Conservation (phyloP, 2,888 invertebrate genomes). For the Pterostichus niger region DNA sequence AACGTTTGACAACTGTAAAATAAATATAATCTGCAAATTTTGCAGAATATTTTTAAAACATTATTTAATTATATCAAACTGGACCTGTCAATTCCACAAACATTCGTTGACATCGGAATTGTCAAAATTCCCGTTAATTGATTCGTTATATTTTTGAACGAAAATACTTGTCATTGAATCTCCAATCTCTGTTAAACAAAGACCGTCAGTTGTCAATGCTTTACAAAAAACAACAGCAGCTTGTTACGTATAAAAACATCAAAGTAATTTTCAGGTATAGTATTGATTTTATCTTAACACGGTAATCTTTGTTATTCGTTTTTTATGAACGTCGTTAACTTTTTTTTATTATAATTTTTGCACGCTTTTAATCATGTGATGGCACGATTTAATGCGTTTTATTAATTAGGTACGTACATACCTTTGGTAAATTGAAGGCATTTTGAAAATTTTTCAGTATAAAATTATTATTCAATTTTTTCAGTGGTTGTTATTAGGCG, state of each 20-base stretch:
- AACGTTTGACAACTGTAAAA: too few species aligned
- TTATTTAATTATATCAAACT: too few species aligned
- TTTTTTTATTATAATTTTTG: constrained; percentile 7
- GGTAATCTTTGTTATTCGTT: not conserved
- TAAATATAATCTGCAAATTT: too few species aligned
- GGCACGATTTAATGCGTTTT: constrained; percentile 7
- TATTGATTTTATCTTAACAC: constrained; percentile 40
- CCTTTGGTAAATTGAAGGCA: constrained; percentile 8
- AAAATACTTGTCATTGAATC: constrained; percentile 1
- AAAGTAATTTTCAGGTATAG: constrained; percentile 23
- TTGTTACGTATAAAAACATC: constrained; percentile 4
- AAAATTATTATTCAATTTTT: not conserved
- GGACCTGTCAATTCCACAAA: not conserved
- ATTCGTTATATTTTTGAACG: not conserved
- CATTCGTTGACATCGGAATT: not conserved
- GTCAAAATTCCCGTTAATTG: constrained; percentile 23
- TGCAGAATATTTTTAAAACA: too few species aligned
- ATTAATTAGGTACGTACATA: not conserved
- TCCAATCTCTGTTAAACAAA: constrained; percentile 9
- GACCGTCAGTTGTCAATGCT: constrained; percentile 40
- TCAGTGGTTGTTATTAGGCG: too few species aligned
- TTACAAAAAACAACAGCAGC: constrained; percentile 9
- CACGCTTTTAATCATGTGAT: constrained; percentile 16
- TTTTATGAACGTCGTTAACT: constrained; percentile 10
- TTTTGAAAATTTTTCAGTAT: not conserved